These are phyloP conservation scores for Guaruba guarouba DNA, from an alignment of 2,113 vertebrate species.

Conservation along the genomic window DNA sequence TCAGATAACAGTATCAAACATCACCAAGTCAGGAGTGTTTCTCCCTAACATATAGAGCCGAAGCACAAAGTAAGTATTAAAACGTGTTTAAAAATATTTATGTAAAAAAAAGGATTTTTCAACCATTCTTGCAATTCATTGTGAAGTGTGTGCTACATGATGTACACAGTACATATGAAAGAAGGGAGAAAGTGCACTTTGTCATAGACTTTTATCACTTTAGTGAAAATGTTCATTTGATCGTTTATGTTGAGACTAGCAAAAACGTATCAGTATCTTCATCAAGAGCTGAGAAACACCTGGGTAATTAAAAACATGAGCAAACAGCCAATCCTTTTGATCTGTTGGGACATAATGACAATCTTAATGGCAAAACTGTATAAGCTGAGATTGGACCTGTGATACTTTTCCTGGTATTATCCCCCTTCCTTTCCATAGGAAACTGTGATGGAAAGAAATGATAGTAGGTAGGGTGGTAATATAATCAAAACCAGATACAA, in stretches of 20 bases:
- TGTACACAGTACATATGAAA: background rate
- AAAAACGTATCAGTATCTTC: background rate
- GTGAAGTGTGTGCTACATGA: fast-evolving
- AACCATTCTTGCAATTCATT: background rate
- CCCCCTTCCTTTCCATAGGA: background rate
- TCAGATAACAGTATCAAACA: background rate
- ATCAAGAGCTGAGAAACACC: background rate
- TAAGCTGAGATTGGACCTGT: background rate
- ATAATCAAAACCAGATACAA: background rate
- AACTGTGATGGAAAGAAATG: background rate
- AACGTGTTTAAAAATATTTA: background rate
- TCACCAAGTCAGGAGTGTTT: background rate
- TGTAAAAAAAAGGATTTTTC: background rate
- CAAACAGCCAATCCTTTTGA: background rate
- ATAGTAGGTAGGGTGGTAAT: background rate
- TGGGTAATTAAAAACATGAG: background rate
- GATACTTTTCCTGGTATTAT: background rate
- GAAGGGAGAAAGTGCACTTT: background rate
- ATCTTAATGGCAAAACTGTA: background rate
- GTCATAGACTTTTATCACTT: background rate
- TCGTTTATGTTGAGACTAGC: background rate
- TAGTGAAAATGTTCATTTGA: background rate
- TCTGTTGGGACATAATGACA: background rate
- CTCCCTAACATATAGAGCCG: background rate
- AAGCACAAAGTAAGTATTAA: background rate